Percentiles rank a stretch among this genome's conserved stretches.
These are phyloP conservation scores for Sebastes taczanowskii DNA, from an alignment of 2,797 vertebrate species.

Conservation along the genomic window DNA sequence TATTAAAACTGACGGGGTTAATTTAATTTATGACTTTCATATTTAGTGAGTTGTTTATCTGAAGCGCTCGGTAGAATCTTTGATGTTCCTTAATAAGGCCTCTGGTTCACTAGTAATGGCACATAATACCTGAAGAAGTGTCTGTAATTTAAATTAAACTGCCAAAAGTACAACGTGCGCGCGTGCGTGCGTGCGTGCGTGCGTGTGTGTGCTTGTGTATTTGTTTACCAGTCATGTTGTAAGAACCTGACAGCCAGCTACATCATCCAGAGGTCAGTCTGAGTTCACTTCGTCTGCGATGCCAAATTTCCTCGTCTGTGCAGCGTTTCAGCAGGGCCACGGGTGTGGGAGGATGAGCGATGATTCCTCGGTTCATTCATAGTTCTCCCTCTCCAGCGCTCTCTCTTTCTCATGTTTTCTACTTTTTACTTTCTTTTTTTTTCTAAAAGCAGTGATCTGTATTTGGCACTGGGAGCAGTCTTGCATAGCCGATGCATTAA, in stretches of 20 bases:
- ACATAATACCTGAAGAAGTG: neutral
- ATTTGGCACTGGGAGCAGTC: neutral
- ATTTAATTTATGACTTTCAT: neutral
- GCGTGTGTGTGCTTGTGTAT: neutral
- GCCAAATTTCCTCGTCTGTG: slow-evolving; percentile 41
- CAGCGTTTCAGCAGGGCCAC: slow-evolving; percentile 16
- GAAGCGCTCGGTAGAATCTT: neutral
- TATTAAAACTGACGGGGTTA: neutral
- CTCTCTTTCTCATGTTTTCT: neutral
- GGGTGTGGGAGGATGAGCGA: slow-evolving; percentile 48
- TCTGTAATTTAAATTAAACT: neutral
- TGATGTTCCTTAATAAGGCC: neutral
- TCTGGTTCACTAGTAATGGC: neutral
- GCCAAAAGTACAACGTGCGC: neutral
- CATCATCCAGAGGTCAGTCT: slow-evolving; percentile 50
- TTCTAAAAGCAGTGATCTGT: neutral
- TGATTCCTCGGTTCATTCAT: slow-evolving; percentile 54
- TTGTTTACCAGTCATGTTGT: slow-evolving; percentile 25
- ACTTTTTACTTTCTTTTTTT: neutral
- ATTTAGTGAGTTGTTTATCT: slow-evolving; percentile 19
- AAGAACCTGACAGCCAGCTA: slow-evolving; percentile 21
- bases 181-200: neutral
- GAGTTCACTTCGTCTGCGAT: slow-evolving; percentile 51
- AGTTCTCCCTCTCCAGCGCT: slow-evolving; percentile 6
- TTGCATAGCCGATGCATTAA: neutral